Evolutionary conservation across 2,113 vertebrate genomes (phyloP).

Genomic region (Dipodomys merriami): DNA sequence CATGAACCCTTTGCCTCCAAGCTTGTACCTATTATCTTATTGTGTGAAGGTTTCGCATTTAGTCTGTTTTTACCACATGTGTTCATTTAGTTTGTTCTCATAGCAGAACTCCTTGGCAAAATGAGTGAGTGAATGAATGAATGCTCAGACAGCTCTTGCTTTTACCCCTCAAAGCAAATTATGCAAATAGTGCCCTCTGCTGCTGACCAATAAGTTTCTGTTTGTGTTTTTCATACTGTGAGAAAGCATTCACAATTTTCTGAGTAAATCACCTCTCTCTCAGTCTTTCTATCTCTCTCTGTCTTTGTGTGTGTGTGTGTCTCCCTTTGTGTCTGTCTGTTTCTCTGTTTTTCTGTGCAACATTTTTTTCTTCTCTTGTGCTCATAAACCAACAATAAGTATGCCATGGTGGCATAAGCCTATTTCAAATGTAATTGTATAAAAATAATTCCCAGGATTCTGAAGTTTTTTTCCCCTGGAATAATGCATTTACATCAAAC

Average conservation of each 20-base stretch:
- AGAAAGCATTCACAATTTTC: neutral
- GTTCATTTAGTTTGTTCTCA: neutral
- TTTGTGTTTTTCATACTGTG: neutral
- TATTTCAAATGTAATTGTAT: neutral
- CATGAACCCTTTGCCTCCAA: neutral
- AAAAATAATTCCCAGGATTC: neutral
- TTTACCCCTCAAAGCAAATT: constrained; percentile 49
- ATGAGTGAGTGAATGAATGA: neutral
- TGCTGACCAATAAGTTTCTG: constrained; percentile 37
- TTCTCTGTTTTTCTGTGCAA: neutral
- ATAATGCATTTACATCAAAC: neutral
- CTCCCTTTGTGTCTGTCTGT: too few relatives aligned
- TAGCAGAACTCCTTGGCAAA: neutral
- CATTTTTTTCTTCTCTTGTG: neutral
- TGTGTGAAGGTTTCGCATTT: neutral
- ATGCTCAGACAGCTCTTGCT: neutral
- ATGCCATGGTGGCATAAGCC: neutral
- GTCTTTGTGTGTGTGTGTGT: neutral
- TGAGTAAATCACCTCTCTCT: too few relatives aligned
- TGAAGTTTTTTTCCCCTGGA: neutral
- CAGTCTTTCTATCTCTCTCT: neutral
- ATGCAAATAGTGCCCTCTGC: constrained; percentile 77
- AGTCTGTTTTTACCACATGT: neutral
- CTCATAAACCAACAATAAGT: neutral
- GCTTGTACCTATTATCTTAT: neutral